Evolutionary conservation across 1,140 invertebrate species (phyloP).

Genomic region (Aporrectodea caliginosa): DNA sequence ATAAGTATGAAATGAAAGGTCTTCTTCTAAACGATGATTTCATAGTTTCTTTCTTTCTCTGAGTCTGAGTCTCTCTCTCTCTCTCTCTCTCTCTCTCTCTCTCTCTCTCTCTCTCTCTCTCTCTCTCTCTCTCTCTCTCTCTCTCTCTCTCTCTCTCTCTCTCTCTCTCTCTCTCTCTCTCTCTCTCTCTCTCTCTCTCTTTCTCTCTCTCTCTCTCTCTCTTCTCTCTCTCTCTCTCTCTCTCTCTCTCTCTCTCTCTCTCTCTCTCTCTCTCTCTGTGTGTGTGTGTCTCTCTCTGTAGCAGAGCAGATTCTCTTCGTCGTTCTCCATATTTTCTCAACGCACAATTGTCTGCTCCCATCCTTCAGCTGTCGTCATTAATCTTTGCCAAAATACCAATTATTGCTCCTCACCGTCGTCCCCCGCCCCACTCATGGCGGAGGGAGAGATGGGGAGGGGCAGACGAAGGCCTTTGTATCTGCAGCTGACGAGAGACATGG

Average conservation of each 20-base stretch:
- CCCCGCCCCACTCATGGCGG: no score
- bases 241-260: constrained; percentile 26
- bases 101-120: neutral
- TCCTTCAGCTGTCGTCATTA: no score
- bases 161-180: constrained; percentile 13
- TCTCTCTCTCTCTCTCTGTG: constrained; percentile 19
- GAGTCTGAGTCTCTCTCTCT: neutral
- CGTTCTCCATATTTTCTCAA: no score
- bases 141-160: constrained; percentile 21
- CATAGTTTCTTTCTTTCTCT: neutral
- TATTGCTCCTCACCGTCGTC: no score
- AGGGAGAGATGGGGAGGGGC: no score
- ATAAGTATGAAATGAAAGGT: no score
- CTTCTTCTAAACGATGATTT: neutral
- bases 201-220: constrained; percentile 8
- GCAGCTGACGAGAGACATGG: no score
- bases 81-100: constrained; percentile 3
- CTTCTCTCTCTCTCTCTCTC: constrained; percentile 15
- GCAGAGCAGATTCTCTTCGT: no score
- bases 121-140: constrained; percentile 21
- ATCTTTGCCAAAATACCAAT: no score
- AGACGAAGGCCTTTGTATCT: no score
- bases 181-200: constrained; percentile 18
- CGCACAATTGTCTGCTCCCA: no score
- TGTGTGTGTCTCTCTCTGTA: constrained; percentile 7